These are phyloP conservation scores for Chromobotia macracanthus DNA, from an alignment of 2,797 vertebrate genomes.

Conservation along the genomic window DNA sequence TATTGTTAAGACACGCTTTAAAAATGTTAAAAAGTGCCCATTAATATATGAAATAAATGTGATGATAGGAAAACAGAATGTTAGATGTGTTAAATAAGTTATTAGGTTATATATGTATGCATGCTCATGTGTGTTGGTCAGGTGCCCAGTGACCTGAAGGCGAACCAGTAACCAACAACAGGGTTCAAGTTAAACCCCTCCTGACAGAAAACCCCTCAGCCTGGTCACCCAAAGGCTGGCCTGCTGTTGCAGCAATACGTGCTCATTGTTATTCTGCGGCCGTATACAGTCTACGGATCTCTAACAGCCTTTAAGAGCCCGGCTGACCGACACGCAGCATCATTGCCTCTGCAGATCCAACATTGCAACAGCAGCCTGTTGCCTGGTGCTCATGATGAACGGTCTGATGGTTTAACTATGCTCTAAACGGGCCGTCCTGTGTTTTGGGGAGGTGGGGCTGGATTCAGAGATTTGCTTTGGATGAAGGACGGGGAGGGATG, in stretches of 20 bases:
- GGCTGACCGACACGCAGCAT: slow-evolving; percentile 67
- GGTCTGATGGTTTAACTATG: slow-evolving; percentile 11
- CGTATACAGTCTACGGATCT: slow-evolving; percentile 64
- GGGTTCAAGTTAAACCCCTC: slow-evolving; percentile 47
- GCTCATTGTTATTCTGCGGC: slow-evolving; percentile 79
- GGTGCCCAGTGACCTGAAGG: slow-evolving; percentile 9
- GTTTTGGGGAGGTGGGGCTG: slow-evolving; percentile 64
- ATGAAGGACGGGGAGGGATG: slow-evolving; percentile 48
- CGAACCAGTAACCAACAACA: slow-evolving; percentile 39
- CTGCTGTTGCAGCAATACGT: slow-evolving; percentile 67
- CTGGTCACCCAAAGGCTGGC: slow-evolving; percentile 58
- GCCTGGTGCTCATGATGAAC: slow-evolving; percentile 9
- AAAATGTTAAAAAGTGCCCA: background rate
- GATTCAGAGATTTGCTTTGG: slow-evolving; percentile 47
- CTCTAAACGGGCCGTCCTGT: slow-evolving; percentile 48
- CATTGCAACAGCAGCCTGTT: slow-evolving; percentile 28
- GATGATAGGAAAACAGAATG: too few relatives aligned
- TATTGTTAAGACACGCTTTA: background rate
- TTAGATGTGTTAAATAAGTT: too few relatives aligned
- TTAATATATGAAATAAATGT: background rate
- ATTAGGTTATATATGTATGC: too few relatives aligned
- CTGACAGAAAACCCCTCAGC: slow-evolving; percentile 50
- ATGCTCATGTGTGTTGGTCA: background rate
- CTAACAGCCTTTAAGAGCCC: slow-evolving; percentile 56
- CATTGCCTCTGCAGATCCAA: slow-evolving; percentile 53